Base-by-base conservation (phyloP, 1,140 invertebrate species). In the Euura saliciscinereae region DNA sequence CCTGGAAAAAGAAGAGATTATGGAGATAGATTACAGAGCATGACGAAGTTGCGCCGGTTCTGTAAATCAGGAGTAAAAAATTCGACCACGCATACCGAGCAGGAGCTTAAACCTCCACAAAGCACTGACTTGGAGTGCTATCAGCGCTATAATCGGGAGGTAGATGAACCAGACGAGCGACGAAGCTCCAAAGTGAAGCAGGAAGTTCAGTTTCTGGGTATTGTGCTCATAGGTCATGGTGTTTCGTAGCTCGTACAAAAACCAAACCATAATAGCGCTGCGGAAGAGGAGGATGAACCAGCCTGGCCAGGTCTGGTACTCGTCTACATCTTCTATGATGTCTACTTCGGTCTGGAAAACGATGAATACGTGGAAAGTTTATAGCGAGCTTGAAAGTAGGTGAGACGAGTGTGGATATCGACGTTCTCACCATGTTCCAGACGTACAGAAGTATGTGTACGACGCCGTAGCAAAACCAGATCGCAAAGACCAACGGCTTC, bases 151-250 rank as follows among this genome's bases (percentile, higher is more conserved):
- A 64, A 98, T 94, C 6, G 97, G 97, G 75, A 99, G 89, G 87
- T 99, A 99, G 76, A 99, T 96, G 81, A 99, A 99, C 98, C 98
- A 99, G 13, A 99, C 97, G 51, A 99, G 89, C 77, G 97, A 97
- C 43, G 97, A 98, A 51, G 98, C 98, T 66, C 97, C 98, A 87
- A 99, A 98, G 85, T 99, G 98, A 66, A 98, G 91, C 65, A 98
- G 92, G 87, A 98, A 99, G 82, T 97, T 94, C 6, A 97, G 88
- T 84, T 97, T 97, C 77, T 95, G 93, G 81, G 92, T 93, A 84
- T 97, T 97, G 85, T 97, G 96, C 83, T 97, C 96, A 76, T 96
- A 96, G 70, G 94, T 90, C 96, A 97, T 97, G 2, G 96, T 97
- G 77, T 94, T 94, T 73, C 94, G 91, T n/a, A 99, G 89, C 85